Percentiles rank a stretch among this genome's conserved stretches.
phyloP scores from a whole-genome alignment of 2,888 invertebrate species.

The Matsumyia berberina region DNA sequence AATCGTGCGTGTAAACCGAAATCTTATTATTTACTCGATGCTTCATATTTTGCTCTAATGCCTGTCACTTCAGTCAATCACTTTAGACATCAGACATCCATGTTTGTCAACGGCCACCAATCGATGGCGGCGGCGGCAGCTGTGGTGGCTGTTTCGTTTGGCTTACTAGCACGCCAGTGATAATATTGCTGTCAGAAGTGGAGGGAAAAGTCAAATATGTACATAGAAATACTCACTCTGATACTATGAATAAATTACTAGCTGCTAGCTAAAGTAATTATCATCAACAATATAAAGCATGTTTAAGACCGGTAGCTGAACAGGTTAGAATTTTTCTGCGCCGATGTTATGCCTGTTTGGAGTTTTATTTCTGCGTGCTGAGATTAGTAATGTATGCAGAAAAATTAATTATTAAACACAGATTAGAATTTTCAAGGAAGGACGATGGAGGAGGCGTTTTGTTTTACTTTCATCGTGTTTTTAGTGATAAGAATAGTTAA shows the following conservation, averaged over 20 bases:
- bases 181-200: slow-evolving; percentile 33
- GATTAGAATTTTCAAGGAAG: slow-evolving; percentile 9
- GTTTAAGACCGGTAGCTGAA: slow-evolving; percentile 43
- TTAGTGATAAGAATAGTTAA: neutral
- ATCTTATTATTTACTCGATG: neutral
- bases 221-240: neutral
- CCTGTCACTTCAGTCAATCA: slow-evolving; percentile 29
- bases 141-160: neutral
- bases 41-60: slow-evolving; percentile 4
- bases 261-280: slow-evolving; percentile 60
- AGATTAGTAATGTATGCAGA: neutral
- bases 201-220: neutral
- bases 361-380: neutral
- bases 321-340: neutral
- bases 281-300: slow-evolving; percentile 39
- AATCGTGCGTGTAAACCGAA: slow-evolving; percentile 8
- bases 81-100: slow-evolving; percentile 20
- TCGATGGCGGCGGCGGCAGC: neutral
- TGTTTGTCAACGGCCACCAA: slow-evolving; percentile 23
- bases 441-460: neutral
- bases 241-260: slow-evolving; percentile 44
- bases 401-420: neutral
- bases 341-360: slow-evolving; percentile 13
- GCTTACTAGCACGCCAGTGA: slow-evolving; percentile 55
- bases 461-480: neutral